Evolutionary conservation across 2,888 invertebrate species (phyloP).

Genomic region (Byasa hedistus): DNA sequence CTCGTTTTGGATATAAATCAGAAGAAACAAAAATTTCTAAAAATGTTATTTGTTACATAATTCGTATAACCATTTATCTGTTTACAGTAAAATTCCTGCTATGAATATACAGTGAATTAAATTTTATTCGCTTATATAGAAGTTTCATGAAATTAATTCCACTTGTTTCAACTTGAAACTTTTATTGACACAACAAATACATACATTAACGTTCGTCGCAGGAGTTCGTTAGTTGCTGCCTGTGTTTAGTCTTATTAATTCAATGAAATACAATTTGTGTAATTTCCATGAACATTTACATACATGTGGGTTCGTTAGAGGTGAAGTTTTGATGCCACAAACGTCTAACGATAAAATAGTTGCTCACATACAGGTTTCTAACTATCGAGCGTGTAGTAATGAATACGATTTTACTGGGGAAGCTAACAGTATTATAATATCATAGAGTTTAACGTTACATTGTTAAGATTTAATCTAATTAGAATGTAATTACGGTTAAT

Average conservation of each 20-base stretch:
- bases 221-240: slow-evolving; percentile 27
- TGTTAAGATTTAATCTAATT: neutral
- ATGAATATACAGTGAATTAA: too few relatives aligned
- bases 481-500: neutral
- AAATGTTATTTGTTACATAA: too few relatives aligned
- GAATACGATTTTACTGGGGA: slow-evolving; percentile 34
- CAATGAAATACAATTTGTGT: slow-evolving; percentile 35
- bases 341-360: slow-evolving; percentile 26
- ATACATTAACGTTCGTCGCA: slow-evolving; percentile 24
- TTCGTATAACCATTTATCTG: too few relatives aligned
- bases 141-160: too few relatives aligned
- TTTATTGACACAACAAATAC: slow-evolving; percentile 6
- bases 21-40: too few relatives aligned
- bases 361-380: slow-evolving; percentile 37
- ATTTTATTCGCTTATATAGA: too few relatives aligned
- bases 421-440: neutral
- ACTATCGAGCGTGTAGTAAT: slow-evolving; percentile 8
- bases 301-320: slow-evolving; percentile 33
- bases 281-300: slow-evolving; percentile 32
- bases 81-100: too few relatives aligned
- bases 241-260: slow-evolving; percentile 33
- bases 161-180: too few relatives aligned
- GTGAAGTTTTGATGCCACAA: slow-evolving; percentile 28
- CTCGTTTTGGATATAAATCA: too few relatives aligned
- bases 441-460: neutral